Conservation (phyloP, 2,113 vertebrate species). For the Pungitius pungitius region DNA sequence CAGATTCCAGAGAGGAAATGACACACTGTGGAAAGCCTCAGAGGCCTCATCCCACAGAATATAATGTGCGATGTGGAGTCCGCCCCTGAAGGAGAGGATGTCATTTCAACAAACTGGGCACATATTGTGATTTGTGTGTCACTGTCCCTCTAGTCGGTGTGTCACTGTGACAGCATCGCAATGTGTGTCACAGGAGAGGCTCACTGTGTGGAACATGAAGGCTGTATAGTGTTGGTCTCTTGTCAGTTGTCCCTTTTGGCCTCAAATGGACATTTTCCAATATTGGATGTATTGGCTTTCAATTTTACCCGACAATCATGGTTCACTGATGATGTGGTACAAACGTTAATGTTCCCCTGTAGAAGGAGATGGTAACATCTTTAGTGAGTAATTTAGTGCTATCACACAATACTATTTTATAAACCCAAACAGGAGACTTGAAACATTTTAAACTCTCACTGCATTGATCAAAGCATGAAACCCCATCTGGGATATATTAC, state of each 20-base stretch:
- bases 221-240: background rate
- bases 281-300: background rate
- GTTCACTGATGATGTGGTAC: background rate
- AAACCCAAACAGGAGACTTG: conserved; percentile 30
- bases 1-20: conserved; percentile 74
- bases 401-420: conserved; percentile 11
- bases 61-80: conserved; percentile 40
- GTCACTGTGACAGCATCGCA: conserved; percentile 24
- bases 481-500: conserved; percentile 69
- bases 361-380: background rate
- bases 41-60: conserved; percentile 67
- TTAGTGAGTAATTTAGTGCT: background rate
- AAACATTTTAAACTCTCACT: conserved; percentile 36
- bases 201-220: conserved; percentile 29
- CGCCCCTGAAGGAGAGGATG: conserved; percentile 53
- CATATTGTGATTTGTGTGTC: conserved; percentile 32
- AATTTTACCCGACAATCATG: background rate
- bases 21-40: conserved; percentile 73
- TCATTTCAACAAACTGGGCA: conserved; percentile 46
- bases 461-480: conserved; percentile 55
- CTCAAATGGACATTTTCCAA: background rate
- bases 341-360: background rate
- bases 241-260: background rate
- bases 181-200: conserved; percentile 33
- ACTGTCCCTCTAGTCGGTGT: conserved; percentile 26